These are phyloP conservation scores for Calidris pugnax DNA, from an alignment of 2,113 vertebrate species.

Conservation along the genomic window DNA sequence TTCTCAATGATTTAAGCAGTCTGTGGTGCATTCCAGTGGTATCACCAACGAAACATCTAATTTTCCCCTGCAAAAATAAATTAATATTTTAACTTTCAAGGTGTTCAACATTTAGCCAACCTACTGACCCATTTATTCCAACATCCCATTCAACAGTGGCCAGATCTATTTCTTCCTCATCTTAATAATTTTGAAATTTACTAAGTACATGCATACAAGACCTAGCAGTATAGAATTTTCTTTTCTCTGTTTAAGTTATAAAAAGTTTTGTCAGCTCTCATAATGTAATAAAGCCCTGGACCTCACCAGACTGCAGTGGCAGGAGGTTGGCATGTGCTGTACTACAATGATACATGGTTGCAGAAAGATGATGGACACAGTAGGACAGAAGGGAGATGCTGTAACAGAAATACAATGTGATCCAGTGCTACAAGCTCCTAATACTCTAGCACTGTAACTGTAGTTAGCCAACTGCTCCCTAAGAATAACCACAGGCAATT, in stretches of 20 bases:
- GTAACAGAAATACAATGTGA: neutral
- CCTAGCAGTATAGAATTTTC: neutral
- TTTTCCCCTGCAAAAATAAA: neutral
- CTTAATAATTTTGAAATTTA: neutral
- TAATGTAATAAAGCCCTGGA: neutral
- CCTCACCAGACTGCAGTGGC: neutral
- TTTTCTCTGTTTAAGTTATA: neutral
- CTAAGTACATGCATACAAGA: neutral
- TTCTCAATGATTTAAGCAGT: neutral
- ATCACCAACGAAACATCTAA: neutral
- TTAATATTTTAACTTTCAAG: neutral
- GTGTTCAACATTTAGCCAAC: neutral
- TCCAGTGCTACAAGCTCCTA: neutral
- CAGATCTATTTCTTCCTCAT: neutral
- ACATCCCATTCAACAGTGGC: neutral
- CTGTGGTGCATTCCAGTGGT: neutral
- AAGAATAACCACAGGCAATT: neutral
- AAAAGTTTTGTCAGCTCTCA: neutral
- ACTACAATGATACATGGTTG: rapidly evolving
- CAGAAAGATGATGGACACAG: neutral
- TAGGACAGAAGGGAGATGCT: neutral
- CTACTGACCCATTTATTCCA: neutral
- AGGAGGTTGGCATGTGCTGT: neutral
- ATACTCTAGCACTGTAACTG: neutral
- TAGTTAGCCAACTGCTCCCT: neutral